Base-by-base conservation (phyloP, 2,113 vertebrate species). In the Marmota monax region DNA sequence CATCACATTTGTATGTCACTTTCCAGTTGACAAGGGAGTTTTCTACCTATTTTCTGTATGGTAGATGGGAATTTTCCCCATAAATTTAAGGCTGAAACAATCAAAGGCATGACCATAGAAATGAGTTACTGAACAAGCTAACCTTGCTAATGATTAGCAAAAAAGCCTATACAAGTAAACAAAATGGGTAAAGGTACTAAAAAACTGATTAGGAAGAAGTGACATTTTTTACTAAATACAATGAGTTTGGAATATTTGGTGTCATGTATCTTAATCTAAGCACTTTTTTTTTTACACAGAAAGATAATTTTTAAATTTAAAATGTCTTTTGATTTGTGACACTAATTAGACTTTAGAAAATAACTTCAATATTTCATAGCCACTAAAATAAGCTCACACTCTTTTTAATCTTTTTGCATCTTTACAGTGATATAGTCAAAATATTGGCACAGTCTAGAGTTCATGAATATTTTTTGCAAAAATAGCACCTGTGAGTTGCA, bases 261-360 rank as follows among this genome's bases (percentile, higher is more conserved):
- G 42, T 65, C 12, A 77, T 61, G 69, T 61, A 90, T 86, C 95
- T 82, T 94, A 97, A 96, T 88, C 23, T 42, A 82, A 85, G 27
- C 39, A 13, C 25, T 87, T 67, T 8, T 34, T 93, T 87, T 34
- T 92, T 89, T 80, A 91, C 34, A 58, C 5, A 90, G 8, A 95
- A 63, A 72, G 4, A 1, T 7, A 87, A 32, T 45, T 90, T 61
- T 83, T 69, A 83, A 92, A 34, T 92, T 70, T 32, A 9, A 13
- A n/a, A 56, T 61, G 37, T 65, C 7, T 91, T 92, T 92, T 61
- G 4, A 65, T 77, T 92, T 86, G 74, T 45, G 53, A 82, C 6
- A 70, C 12, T 90, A 90, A 85, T 86, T 45, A 88, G 2, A 85
- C 18, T 74, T 97, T 87, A 4, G 92, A 78, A 79, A 84, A 84